Evolutionary conservation across 2,113 vertebrate genomes (phyloP), one percentile per base, ranked within the genome.

Genomic region (Cyprinus carpio): DNA sequence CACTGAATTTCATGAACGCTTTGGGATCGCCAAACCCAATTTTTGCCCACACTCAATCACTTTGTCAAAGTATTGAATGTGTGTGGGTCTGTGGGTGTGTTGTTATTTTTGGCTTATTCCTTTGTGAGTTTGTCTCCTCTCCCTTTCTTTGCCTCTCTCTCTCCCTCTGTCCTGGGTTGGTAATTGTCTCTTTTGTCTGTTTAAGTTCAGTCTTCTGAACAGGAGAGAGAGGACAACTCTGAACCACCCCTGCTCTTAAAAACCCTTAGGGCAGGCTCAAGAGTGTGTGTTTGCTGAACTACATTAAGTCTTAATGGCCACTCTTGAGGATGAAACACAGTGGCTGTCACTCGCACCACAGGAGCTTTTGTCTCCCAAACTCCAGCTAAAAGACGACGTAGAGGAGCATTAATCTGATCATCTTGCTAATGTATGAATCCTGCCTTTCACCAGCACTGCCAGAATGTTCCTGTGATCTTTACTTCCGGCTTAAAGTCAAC

Each of bases 161-260:
- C 54, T 77, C 85, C 29, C 23, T 88, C 85, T 82, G 88, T 81
- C 23, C 81, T 88, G 31, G 75, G 86, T 65, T 75, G 67, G 76
- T 86, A 86, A 87, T 87, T 84, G 85, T 74, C 81, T 83, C 87
- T 85, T 81, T 88, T 88, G 85, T 87, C 79, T 78, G 75, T 80
- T 56, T 62, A 87, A 85, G 81, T 85, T 65, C 51, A 72, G 84
- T 87, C 76, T 62, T 81, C 69, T 90, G 65, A 81, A 81, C 60
- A 83, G 54, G n/a, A 80, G 83, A 81, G 81, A 56, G 51, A 81
- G 85, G 84, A 81, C 27, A 81, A 81, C 67, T 60, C 84, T 62
- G 37, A 75, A 72, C 67, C 51, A 58, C 69, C 74, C 76, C 54
- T 85, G 56, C 84, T 85, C 51, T 85, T 81, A 69, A 81, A 81